Percentiles rank a stretch among this genome's conserved stretches.
Conservation (phyloP, 2,888 invertebrate genomes). For the Amiota communis region DNA sequence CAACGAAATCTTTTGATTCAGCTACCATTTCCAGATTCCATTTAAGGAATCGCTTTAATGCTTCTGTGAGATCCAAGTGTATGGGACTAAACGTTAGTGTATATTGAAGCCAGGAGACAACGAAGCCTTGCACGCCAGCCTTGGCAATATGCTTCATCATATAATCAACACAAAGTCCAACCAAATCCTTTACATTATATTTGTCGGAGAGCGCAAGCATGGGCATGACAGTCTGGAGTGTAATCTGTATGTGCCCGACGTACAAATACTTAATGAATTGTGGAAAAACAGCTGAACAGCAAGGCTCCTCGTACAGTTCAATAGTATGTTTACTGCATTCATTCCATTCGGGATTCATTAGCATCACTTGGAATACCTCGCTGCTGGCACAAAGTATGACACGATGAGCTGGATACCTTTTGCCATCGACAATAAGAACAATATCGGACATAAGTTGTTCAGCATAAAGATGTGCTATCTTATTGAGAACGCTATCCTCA, state of each 20-base stretch:
- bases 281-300: conserved; percentile 88
- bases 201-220: conserved; percentile 93
- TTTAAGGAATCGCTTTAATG: conserved; percentile 87
- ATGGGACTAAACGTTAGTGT: conserved; percentile 85
- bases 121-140: conserved; percentile 85
- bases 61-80: conserved; percentile 75
- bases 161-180: conserved; percentile 86
- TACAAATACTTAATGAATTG: conserved; percentile 90
- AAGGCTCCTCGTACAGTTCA: conserved; percentile 88
- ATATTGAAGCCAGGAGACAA: conserved; percentile 94
- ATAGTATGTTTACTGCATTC: conserved; percentile 90
- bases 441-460: conserved; percentile 93
- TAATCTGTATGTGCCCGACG: conserved; percentile 91
- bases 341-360: conserved; percentile 94
- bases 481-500: conserved; percentile 84
- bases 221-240: conserved; percentile 88
- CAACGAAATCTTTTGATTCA: conserved; percentile 84
- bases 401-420: conserved; percentile 89
- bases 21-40: conserved; percentile 92
- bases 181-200: conserved; percentile 94
- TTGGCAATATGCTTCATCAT: conserved; percentile 91
- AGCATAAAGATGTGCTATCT: conserved; percentile 87
- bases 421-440: conserved; percentile 85
- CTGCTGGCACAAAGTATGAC: conserved; percentile 94
- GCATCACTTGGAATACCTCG: conserved; percentile 97